These are phyloP conservation scores for Cecropterus lyciades DNA, from an alignment of 1,140 invertebrate genomes.

Conservation along the genomic window DNA sequence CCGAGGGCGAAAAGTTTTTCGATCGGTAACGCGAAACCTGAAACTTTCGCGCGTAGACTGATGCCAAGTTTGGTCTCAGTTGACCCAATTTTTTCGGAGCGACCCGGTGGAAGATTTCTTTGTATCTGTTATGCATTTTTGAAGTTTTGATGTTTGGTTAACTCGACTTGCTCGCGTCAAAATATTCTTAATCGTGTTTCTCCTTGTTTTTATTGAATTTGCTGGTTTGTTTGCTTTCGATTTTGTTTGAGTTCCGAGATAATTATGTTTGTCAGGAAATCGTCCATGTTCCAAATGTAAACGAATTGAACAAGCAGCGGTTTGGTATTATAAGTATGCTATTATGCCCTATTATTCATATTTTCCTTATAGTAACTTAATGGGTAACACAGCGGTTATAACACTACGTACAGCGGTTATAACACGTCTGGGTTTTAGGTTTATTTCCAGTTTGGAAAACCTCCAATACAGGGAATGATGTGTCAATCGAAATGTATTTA, in stretches of 20 bases:
- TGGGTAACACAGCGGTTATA: too few species aligned
- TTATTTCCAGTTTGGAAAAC: too few species aligned
- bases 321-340: too few species aligned
- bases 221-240: constrained; percentile 3
- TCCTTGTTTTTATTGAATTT: constrained; percentile 19
- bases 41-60: constrained; percentile 32
- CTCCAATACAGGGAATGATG: too few species aligned
- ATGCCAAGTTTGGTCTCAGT: constrained; percentile 32
- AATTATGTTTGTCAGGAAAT: background rate
- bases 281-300: too few species aligned
- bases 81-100: constrained; percentile 30
- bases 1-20: constrained; percentile 31
- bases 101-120: constrained; percentile 25
- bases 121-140: constrained; percentile 27
- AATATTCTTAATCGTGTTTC: constrained; percentile 23
- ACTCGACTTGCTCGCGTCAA: constrained; percentile 20
- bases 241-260: constrained; percentile 7
- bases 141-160: constrained; percentile 26
- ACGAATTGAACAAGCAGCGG: too few species aligned
- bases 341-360: too few species aligned
- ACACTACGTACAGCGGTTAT: too few species aligned
- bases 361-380: too few species aligned
- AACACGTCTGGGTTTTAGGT: too few species aligned
- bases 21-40: constrained; percentile 29
- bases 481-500: too few species aligned